phyloP scores from a whole-genome alignment of 1,140 invertebrate species.

The Magallana ariakensis region DNA sequence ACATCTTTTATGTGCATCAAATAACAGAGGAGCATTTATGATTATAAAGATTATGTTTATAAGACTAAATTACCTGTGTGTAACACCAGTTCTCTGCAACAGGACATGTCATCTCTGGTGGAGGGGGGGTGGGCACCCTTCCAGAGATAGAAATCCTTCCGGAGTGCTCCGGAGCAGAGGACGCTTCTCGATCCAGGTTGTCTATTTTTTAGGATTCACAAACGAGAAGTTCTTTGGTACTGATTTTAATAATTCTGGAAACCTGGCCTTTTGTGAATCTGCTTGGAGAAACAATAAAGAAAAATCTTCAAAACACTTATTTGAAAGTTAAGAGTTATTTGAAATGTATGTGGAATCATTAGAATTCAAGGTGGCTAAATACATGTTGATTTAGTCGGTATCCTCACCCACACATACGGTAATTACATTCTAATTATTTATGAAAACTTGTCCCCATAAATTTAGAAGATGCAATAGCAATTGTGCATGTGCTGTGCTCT shows the following conservation, averaged over 20 bases:
- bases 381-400: too few relatives aligned
- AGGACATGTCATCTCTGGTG: conserved; percentile 78
- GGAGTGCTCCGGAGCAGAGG: conserved; percentile 72
- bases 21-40: not conserved
- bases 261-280: not conserved
- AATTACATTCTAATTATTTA: too few relatives aligned
- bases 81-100: conserved; percentile 81
- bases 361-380: too few relatives aligned
- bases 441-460: too few relatives aligned
- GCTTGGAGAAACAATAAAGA: not conserved
- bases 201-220: conserved; percentile 37
- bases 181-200: conserved; percentile 72
- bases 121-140: conserved; percentile 76
- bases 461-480: too few relatives aligned
- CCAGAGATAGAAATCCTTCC: conserved; percentile 74
- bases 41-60: not conserved
- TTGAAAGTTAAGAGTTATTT: too few relatives aligned
- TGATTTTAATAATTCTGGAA: not conserved
- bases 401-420: too few relatives aligned
- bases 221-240: not conserved
- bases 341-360: too few relatives aligned
- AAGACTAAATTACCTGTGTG: conserved; percentile 75
- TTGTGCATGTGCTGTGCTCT: too few relatives aligned
- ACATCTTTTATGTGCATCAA: too few relatives aligned
- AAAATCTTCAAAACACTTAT: too few relatives aligned